Percentiles rank a stretch among this genome's conserved stretches.
These are phyloP conservation scores for Cremastinae sp. DNA, from an alignment of 2,888 invertebrate species.

Conservation along the genomic window DNA sequence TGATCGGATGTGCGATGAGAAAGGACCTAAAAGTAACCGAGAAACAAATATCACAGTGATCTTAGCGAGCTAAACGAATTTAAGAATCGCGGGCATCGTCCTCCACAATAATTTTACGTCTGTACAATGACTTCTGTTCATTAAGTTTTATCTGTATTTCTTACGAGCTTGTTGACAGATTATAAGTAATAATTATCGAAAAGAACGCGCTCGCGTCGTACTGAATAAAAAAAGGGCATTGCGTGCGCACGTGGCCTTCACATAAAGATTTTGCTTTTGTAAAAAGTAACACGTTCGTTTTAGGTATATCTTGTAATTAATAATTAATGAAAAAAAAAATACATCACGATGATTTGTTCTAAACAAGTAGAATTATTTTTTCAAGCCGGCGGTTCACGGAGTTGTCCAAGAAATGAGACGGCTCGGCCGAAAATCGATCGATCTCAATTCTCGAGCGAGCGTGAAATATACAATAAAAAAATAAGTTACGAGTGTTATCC, in stretches of 20 bases:
- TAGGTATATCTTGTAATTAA: slow-evolving; percentile 29
- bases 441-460: slow-evolving; percentile 62
- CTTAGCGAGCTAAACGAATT: slow-evolving; percentile 9
- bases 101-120: slow-evolving; percentile 35
- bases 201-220: no score
- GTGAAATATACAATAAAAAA: slow-evolving; percentile 71
- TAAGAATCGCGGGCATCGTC: slow-evolving; percentile 25
- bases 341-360: slow-evolving; percentile 33
- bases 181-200: slow-evolving; percentile 55
- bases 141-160: slow-evolving; percentile 48
- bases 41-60: slow-evolving; percentile 2
- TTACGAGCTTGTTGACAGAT: slow-evolving; percentile 62
- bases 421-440: slow-evolving; percentile 49
- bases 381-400: neutral
- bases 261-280: slow-evolving; percentile 44
- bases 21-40: slow-evolving; percentile 16
- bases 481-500: slow-evolving; percentile 61
- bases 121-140: slow-evolving; percentile 39
- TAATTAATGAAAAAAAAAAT: slow-evolving; percentile 48
- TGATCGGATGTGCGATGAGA: slow-evolving; percentile 32
- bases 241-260: slow-evolving; percentile 9
- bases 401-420: neutral
- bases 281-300: slow-evolving; percentile 40
- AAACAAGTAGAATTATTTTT: slow-evolving; percentile 6
- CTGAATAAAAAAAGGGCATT: no score